Base-by-base conservation (phyloP, 2,888 invertebrate species). In the Mesochorus sp. region DNA sequence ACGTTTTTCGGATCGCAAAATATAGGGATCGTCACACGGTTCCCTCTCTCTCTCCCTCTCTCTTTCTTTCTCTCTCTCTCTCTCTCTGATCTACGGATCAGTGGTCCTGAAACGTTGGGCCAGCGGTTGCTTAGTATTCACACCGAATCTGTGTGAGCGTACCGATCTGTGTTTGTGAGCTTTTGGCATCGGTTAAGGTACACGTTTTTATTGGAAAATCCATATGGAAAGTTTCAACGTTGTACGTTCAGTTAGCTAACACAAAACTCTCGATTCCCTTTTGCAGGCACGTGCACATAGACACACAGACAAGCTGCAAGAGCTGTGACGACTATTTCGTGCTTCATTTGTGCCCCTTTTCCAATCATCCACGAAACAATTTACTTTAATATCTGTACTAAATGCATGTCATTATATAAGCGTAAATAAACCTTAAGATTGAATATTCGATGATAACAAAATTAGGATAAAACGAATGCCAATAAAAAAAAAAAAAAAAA, bases 41-140 rank as follows among this genome's bases (percentile, higher is more conserved):
- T 84, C 76, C 81, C 26, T 4, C 26, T 49, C 21, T 8, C 17
- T 47, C 49, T 10, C 49, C 24, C 49, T n/a, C 44, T n/a, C n/a
- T n/a, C n/a, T n/a, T 61, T 84, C 76, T 82, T 12, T 4, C 26
- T 49, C 21, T 8, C 17, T 47, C 49, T 10, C 49, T 49, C 49
- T n/a, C 75, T 78, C 76, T 84, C 75, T 82, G 83, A 84, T 82
- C 81, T 80, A 74, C 82, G 79, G 84, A 73, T 79, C 86, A 85
- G 66, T 86, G 86, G 77, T 67, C 79, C 66, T 83, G 85, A 86
- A 86, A 80, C 81, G 55, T 49, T 77, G 59, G 73, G 14, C 71
- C 67, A 55, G 51, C 53, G 24, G 19, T 64, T 53, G 28, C 53
- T 28, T 47, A 37, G n/a, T 34, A 42, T 57, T 31, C n/a, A 12